These are phyloP conservation scores for Cosmia trapezina DNA, from an alignment of 2,888 invertebrate genomes.

Conservation along the genomic window DNA sequence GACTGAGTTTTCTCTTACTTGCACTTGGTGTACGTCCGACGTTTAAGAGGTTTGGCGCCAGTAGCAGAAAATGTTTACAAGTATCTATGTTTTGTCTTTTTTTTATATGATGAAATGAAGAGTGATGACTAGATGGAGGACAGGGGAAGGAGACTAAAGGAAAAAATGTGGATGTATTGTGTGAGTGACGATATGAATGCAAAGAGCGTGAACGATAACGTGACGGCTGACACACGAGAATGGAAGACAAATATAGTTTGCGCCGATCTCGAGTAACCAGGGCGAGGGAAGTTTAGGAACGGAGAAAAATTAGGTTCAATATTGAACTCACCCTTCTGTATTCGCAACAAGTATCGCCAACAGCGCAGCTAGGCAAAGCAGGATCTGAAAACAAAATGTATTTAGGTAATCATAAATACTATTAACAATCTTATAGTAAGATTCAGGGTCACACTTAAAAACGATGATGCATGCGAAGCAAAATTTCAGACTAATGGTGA, in stretches of 20 bases:
- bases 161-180: not conserved
- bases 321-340: constrained; percentile 75
- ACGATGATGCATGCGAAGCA: not conserved
- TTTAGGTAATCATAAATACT: not conserved
- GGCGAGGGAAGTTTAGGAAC: not conserved
- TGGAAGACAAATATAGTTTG: not conserved
- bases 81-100: not conserved
- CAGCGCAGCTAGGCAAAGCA: constrained; percentile 73
- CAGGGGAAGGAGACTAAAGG: not conserved
- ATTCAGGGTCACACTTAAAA: not conserved
- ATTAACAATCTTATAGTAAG: too few species aligned
- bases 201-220: not conserved
- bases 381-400: constrained; percentile 73
- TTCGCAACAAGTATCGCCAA: constrained; percentile 69
- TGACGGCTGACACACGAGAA: not conserved
- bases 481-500: not conserved
- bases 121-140: not conserved
- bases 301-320: not conserved
- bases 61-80: not conserved
- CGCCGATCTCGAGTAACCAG: not conserved
- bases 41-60: not conserved
- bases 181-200: not conserved
- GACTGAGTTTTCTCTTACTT: too few species aligned
- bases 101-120: not conserved
- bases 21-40: too few species aligned